These are phyloP conservation scores for Ostrea edulis DNA, from an alignment of 1,140 invertebrate genomes.

Conservation along the genomic window DNA sequence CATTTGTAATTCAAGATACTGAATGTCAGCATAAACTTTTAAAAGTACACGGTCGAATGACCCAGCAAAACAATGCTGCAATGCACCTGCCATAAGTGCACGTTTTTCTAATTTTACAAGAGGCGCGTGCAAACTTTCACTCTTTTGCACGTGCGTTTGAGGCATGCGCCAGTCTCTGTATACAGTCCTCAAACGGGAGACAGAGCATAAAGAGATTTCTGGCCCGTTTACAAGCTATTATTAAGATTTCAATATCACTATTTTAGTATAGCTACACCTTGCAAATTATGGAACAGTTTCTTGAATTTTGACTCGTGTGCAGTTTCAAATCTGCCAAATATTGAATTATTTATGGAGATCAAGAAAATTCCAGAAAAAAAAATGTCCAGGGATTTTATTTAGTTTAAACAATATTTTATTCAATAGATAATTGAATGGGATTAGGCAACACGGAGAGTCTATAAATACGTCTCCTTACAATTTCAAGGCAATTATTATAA, in stretches of 20 bases:
- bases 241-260: constrained; percentile 27
- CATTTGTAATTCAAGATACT: neutral
- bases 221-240: constrained; percentile 23
- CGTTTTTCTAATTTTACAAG: constrained; percentile 29
- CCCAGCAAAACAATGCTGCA: constrained; percentile 5
- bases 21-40: neutral
- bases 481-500: too few species aligned
- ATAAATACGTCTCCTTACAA: too few species aligned
- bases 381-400: too few species aligned
- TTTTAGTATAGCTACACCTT: neutral
- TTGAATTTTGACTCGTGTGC: constrained; percentile 14
- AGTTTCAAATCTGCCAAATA: neutral
- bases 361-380: neutral
- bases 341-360: neutral
- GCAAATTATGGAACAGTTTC: neutral
- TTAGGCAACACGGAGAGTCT: too few species aligned
- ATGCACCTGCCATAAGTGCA: constrained; percentile 23
- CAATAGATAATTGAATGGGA: too few species aligned
- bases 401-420: too few species aligned
- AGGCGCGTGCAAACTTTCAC: constrained; percentile 32
- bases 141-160: constrained; percentile 17
- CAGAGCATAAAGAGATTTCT: constrained; percentile 3
- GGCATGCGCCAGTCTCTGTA: constrained; percentile 2
- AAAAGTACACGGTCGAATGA: neutral
- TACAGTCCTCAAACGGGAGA: neutral